Evolutionary conservation across 2,113 vertebrate species (phyloP).

Genomic region (Forbesichthys agassizii): DNA sequence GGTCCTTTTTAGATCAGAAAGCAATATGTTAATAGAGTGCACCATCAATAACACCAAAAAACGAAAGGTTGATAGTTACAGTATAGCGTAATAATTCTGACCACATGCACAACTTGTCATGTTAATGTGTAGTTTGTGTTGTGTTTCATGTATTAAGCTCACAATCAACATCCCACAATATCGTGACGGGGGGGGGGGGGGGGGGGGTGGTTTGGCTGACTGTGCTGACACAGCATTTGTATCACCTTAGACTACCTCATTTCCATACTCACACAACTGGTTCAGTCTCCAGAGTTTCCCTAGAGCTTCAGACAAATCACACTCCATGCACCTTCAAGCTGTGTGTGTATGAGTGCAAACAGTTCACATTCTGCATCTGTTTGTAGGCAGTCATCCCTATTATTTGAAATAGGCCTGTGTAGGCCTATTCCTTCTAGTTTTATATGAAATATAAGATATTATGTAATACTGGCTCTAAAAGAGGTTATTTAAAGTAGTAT

Average conservation of each 20-base stretch:
- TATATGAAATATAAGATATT: slow-evolving; percentile 8
- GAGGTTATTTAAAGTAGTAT: too few species aligned
- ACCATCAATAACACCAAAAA: not conserved
- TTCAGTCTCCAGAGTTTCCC: slow-evolving; percentile 29
- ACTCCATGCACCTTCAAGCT: slow-evolving; percentile 25
- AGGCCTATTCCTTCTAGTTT: not conserved
- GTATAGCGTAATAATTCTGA: not conserved
- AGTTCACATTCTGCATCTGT: slow-evolving; percentile 16
- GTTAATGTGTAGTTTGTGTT: not conserved
- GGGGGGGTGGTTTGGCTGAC: slow-evolving; percentile 3
- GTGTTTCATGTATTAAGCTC: not conserved
- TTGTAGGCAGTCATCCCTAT: slow-evolving; percentile 5
- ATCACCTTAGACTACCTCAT: slow-evolving; percentile 24
- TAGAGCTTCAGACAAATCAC: slow-evolving; percentile 31
- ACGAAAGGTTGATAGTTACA: slow-evolving; percentile 14
- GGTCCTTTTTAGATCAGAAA: too few species aligned
- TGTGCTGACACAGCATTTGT: slow-evolving; percentile 47
- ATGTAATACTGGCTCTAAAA: slow-evolving; percentile 2
- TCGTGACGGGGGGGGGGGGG: not conserved
- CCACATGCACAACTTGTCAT: not conserved
- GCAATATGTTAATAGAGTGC: not conserved
- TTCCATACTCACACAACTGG: slow-evolving; percentile 59
- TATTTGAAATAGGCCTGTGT: not conserved
- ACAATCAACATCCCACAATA: slow-evolving; percentile 6
- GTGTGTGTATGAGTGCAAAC: slow-evolving; percentile 19